phyloP scores from a whole-genome alignment of 2,888 invertebrate genomes.

The Chouioia cunea region DNA sequence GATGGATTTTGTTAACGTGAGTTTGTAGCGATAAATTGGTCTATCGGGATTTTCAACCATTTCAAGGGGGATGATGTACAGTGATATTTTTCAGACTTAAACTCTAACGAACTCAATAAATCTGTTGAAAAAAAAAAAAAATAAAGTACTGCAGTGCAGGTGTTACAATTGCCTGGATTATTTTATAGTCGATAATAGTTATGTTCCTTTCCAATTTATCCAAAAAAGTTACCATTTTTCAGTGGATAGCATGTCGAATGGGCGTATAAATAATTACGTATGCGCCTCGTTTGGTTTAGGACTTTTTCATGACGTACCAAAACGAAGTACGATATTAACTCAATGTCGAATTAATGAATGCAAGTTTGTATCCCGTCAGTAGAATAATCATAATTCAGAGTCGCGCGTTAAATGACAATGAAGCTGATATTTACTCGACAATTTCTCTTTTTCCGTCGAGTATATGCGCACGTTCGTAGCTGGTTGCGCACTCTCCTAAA shows the following conservation, averaged over 20 bases:
- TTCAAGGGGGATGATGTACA: background rate
- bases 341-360: conserved; percentile 14
- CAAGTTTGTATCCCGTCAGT: too few relatives aligned
- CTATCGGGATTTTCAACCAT: background rate
- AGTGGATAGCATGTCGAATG: too few relatives aligned
- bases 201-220: too few relatives aligned
- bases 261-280: too few relatives aligned
- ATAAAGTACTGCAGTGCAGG: too few relatives aligned
- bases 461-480: background rate
- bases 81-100: conserved; percentile 1
- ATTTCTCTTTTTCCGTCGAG: conserved; percentile 9
- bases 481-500: conserved; percentile 7
- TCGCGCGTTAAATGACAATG: conserved; percentile 20
- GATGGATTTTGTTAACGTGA: conserved; percentile 11
- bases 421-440: conserved; percentile 21
- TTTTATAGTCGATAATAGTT: too few relatives aligned
- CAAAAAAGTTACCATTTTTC: too few relatives aligned
- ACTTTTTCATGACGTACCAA: too few relatives aligned
- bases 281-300: too few relatives aligned
- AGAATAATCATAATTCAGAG: conserved; percentile 1
- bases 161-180: too few relatives aligned
- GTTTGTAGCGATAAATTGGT: conserved; percentile 14
- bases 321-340: too few relatives aligned
- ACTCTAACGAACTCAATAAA: conserved; percentile 4
- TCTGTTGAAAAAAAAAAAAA: background rate